Percentiles rank a stretch among this genome's conserved stretches.
Conservation (phyloP, 2,113 vertebrate species). For the Sisor rabdophorus region DNA sequence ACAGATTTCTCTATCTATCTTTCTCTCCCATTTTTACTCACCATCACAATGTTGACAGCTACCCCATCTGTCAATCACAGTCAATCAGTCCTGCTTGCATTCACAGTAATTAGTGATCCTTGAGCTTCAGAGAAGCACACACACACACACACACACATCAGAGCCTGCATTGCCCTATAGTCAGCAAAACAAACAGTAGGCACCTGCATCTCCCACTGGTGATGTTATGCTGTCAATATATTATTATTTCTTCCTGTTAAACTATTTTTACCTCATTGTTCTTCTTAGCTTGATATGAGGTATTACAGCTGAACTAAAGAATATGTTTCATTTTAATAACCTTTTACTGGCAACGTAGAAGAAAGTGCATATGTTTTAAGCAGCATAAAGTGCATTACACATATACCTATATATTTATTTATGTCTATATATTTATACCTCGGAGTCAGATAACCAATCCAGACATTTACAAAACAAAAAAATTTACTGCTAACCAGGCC, state of each 20-base stretch:
- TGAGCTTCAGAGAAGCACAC: slow-evolving; percentile 15
- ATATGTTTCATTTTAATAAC: neutral
- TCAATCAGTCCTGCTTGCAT: slow-evolving; percentile 41
- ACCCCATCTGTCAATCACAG: slow-evolving; percentile 30
- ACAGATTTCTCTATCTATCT: slow-evolving; percentile 28
- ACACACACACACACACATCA: slow-evolving; percentile 26
- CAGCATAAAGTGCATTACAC: neutral
- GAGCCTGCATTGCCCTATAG: slow-evolving; percentile 4
- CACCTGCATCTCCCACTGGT: slow-evolving; percentile 3
- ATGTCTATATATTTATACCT: no score
- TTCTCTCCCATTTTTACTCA: slow-evolving; percentile 34
- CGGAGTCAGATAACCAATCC: no score
- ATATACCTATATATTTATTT: no score
- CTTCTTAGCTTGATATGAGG: neutral
- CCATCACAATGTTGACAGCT: slow-evolving; percentile 27
- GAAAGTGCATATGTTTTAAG: neutral
- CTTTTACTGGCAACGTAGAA: neutral
- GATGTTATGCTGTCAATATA: neutral
- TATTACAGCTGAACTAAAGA: neutral
- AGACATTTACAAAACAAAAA: no score
- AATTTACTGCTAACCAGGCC: no score
- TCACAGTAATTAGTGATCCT: slow-evolving; percentile 40
- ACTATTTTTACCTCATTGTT: neutral
- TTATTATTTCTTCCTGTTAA: neutral
- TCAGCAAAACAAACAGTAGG: slow-evolving; percentile 13